phyloP scores from a whole-genome alignment of 2,888 invertebrate genomes.

The Pantelozetes paolii region DNA sequence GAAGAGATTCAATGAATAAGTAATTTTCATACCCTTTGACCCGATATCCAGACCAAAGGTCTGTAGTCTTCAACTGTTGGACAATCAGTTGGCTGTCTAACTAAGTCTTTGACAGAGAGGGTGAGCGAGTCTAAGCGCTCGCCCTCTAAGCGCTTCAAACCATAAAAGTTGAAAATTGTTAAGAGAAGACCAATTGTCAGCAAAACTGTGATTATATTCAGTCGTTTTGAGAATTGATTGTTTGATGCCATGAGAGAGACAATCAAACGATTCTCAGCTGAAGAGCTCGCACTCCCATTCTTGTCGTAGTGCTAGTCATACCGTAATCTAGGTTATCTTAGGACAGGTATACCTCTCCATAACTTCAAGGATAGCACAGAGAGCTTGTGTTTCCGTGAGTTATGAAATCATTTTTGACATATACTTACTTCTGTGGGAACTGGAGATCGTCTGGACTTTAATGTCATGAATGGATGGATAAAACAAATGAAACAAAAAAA shows the following conservation, averaged over 20 bases:
- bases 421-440: constrained; percentile 9
- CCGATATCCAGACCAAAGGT: constrained; percentile 38
- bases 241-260: not conserved
- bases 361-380: not conserved
- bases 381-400: not conserved
- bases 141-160: not conserved
- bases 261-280: constrained; percentile 9
- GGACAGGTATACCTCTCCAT: not conserved
- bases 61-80: not conserved
- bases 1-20: not conserved
- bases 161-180: constrained; percentile 27
- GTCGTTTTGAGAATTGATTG: constrained; percentile 26
- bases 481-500: not conserved
- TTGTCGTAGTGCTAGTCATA: constrained; percentile 17
- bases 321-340: not conserved
- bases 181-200: constrained; percentile 9
- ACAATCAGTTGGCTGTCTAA: not conserved
- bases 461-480: not conserved
- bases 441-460: constrained; percentile 1
- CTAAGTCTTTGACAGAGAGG: not conserved
- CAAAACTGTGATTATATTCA: not conserved
- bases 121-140: constrained; percentile 19
- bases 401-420: not conserved
- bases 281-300: not conserved
- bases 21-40: constrained; percentile 15